Evolutionary conservation across 2,113 vertebrate genomes (phyloP), one percentile per base, ranked within the genome.

Genomic region (Catagonus wagneri): DNA sequence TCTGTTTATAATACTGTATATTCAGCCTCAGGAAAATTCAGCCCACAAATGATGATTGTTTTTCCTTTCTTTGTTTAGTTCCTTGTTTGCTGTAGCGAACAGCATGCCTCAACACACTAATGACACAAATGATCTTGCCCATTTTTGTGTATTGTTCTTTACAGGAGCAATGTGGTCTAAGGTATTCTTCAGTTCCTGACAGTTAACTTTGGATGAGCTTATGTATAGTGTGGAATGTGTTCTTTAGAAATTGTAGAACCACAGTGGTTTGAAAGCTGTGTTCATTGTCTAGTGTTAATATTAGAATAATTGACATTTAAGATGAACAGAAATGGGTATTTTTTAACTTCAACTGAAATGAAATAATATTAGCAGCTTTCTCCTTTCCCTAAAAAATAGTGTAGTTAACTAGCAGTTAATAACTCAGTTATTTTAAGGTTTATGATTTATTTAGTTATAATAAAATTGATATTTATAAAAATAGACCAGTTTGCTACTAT

Each of bases 381-480:
- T 19, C 17, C 4, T 83, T 20, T 68, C n/a, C 11, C 32, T 89
- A 84, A 91, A 92, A 72, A 89, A 19, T 66, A 15, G 0, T 84
- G 12, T 69, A 44, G 61, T 84, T 93, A 89, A 76, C n/a, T 85
- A 93, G 29, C 15, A 80, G 34, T 75, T 95, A 89, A 8, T 58
- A 32, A 5, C 44, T 7, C 0, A 19, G 54, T 4, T 69, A 23
- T 78, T 11, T 50, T 65, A 36, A 39, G 50, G 22, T 34, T 75
- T 91, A 81, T 84, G 2, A 9, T 90, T 91, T 92, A 23, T 71
- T 95, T 96, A 92, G 54, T 79, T 91, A 23, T 94, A 93, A 80
- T 94, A 58, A 88, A 95, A 25, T 87, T 93, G 58, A 60, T 76
- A 23, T 86, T 79, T 95, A 61, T 68, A 95, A 97, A 96, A 95